Base-by-base conservation (phyloP, 1,140 invertebrate species). In the Polypedilum vanderplanki region DNA sequence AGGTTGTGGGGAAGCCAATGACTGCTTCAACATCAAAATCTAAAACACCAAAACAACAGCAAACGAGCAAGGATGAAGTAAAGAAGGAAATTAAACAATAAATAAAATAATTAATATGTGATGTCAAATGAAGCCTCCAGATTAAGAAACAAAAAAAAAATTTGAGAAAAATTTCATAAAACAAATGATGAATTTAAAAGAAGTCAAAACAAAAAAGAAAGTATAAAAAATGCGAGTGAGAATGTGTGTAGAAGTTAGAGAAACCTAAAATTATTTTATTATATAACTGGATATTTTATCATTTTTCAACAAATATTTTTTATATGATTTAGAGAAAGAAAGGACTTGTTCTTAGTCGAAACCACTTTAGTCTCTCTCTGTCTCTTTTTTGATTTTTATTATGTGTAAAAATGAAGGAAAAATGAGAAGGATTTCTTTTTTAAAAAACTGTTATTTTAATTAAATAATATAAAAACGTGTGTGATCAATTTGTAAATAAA, bases 401-500 rank as follows among this genome's bases (percentile, higher is more conserved):
- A 57, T 57, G 46, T 57, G 15, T n/a, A 57, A 57, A n/a, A 57
- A 46, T 46, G n/a, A n/a, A n/a, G n/a, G n/a, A n/a, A 57, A 57
- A 57, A 15, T 57, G 46, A 57, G n/a, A 57, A 57, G 46, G 15
- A 57, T 57, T 57, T 57, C n/a, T 57, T 57, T 5, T 57, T 46
- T 8, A 46, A 46, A 57, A 57, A 57, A 57, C 12, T 57, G n/a
- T 46, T 46, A 46, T 57, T 57, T 57, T 12, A 57, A 57, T 12
- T 57, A 12, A 57, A 33, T 33, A 33, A 33, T 33, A 33, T n/a
- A 57, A 46, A 57, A 57, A 57, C 46, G 46, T 57, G 46, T 57
- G 46, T 57, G 46, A 57, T 57, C 46, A 57, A 57, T 57, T 57
- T 57, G 46, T 57, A 57, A 57, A 57, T 57, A 57, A 57, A n/a